Conservation (phyloP, 2,888 invertebrate species). For the Clostera curtula region DNA sequence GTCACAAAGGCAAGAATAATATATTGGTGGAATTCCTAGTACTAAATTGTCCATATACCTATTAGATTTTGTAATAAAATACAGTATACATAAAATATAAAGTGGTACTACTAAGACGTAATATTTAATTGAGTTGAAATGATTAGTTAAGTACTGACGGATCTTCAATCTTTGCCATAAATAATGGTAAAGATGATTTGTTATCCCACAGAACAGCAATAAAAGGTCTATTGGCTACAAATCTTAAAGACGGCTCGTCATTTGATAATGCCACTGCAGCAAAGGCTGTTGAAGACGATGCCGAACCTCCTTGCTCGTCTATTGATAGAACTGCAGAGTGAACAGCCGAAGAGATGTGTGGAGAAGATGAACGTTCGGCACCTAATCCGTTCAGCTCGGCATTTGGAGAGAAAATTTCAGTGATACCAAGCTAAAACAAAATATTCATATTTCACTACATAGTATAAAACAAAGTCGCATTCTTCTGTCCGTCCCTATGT, state of each 20-base stretch:
- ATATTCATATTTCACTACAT: neutral
- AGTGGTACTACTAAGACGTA: no score
- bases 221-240: constrained; percentile 66
- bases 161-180: constrained; percentile 65
- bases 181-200: constrained; percentile 54
- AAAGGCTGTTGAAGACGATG: constrained; percentile 59
- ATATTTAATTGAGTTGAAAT: no score
- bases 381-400: constrained; percentile 52
- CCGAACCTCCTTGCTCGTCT: constrained; percentile 67
- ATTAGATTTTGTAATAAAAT: no score
- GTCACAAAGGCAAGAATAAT: no score
- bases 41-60: no score
- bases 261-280: constrained; percentile 64
- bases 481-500: no score
- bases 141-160: constrained; percentile 36
- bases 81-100: no score
- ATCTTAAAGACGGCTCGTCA: constrained; percentile 40
- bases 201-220: constrained; percentile 65
- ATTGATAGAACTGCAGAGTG: constrained; percentile 69
- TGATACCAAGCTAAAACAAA: constrained; percentile 57
- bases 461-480: neutral
- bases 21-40: no score
- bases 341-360: constrained; percentile 55
- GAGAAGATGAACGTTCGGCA: constrained; percentile 28
- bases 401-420: constrained; percentile 46